Conservation (phyloP, 1,140 invertebrate genomes). For the Phenacoccus solenopsis region DNA sequence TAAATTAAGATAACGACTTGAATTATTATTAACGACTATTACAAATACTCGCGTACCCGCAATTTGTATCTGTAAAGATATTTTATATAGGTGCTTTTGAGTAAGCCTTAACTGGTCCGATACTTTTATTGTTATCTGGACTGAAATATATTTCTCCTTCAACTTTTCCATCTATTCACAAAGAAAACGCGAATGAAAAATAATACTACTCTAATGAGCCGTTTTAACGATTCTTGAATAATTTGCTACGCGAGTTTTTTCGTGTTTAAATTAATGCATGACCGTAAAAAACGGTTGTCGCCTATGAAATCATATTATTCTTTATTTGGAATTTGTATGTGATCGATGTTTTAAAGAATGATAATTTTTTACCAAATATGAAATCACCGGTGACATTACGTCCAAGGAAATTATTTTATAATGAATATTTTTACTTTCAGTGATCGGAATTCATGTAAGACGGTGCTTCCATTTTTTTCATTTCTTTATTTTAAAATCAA, state of each 20-base stretch:
- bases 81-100: neutral
- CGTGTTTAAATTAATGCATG: too few relatives aligned
- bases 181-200: neutral
- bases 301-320: too few relatives aligned
- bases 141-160: neutral
- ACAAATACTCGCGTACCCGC: neutral
- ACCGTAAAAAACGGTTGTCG: too few relatives aligned
- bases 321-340: too few relatives aligned
- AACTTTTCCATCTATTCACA: neutral
- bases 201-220: neutral
- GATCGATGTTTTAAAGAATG: too few relatives aligned
- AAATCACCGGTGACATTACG: too few relatives aligned
- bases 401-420: too few relatives aligned
- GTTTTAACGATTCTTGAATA: neutral
- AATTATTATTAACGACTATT: constrained; percentile 3
- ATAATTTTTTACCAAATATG: too few relatives aligned
- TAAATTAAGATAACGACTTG: constrained; percentile 3
- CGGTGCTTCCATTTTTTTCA: too few relatives aligned
- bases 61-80: constrained; percentile 1
- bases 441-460: too few relatives aligned
- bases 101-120: neutral
- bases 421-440: too few relatives aligned
- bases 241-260: neutral
- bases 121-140: neutral
- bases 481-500: too few relatives aligned